Conservation (phyloP, 2,113 vertebrate genomes). For the Phrynosoma blainvillii region DNA sequence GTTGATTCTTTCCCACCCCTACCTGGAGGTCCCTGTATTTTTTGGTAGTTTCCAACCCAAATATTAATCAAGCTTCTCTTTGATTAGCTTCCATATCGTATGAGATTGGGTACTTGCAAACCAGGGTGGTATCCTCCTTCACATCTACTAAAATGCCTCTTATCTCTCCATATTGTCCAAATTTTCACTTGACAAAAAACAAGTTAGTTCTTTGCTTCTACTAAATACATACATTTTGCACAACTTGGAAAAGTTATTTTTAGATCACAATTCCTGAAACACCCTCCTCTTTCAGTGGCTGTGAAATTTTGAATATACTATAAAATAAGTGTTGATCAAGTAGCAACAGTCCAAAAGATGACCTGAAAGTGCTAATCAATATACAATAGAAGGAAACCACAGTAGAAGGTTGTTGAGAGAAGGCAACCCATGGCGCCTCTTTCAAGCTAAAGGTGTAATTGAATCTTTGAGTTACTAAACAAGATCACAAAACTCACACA, state of each 20-base stretch:
- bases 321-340: neutral
- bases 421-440: neutral
- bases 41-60: no score
- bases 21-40: no score
- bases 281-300: no score
- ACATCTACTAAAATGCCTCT: neutral
- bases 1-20: no score
- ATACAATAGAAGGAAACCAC: neutral
- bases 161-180: neutral
- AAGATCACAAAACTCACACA: neutral
- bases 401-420: neutral
- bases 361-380: neutral
- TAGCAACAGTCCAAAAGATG: no score
- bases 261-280: no score
- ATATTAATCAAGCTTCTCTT: no score
- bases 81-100: no score
- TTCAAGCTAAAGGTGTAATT: neutral
- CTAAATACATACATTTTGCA: neutral
- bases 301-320: neutral
- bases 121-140: neutral
- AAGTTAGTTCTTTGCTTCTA: neutral
- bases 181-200: neutral
- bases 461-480: neutral
- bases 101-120: no score
- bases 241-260: neutral